Evolutionary conservation across 2,113 vertebrate genomes (phyloP).

Genomic region (Sialia sialis): DNA sequence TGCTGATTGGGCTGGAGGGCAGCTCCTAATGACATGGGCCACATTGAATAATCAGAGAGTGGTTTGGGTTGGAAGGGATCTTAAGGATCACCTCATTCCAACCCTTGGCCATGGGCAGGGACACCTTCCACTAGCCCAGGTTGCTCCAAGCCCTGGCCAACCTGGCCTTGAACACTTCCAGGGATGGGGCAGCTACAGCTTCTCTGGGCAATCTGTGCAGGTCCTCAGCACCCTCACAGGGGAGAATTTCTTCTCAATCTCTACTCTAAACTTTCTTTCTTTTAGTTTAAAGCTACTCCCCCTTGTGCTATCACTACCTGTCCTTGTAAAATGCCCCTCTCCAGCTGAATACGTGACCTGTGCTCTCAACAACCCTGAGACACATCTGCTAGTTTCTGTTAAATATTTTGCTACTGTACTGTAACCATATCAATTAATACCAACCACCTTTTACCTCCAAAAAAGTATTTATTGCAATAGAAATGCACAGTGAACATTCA

Average conservation of each 20-base stretch:
- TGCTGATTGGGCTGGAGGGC: neutral
- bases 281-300: neutral
- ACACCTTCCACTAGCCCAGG: neutral
- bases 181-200: neutral
- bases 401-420: neutral
- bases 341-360: neutral
- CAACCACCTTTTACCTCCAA: neutral
- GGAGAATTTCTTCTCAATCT: neutral
- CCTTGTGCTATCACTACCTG: too few relatives aligned
- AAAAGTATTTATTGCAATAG: neutral
- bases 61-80: neutral
- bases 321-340: neutral
- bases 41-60: neutral
- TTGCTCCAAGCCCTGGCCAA: accelerated
- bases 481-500: neutral
- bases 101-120: neutral
- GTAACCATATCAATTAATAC: neutral
- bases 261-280: neutral
- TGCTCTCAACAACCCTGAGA: neutral
- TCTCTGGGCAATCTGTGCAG: neutral
- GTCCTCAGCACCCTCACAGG: neutral
- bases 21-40: neutral
- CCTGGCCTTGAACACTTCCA: neutral
- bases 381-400: neutral
- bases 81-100: neutral